Conservation (phyloP, 2,797 vertebrate genomes). For the Cyprinella venusta region DNA sequence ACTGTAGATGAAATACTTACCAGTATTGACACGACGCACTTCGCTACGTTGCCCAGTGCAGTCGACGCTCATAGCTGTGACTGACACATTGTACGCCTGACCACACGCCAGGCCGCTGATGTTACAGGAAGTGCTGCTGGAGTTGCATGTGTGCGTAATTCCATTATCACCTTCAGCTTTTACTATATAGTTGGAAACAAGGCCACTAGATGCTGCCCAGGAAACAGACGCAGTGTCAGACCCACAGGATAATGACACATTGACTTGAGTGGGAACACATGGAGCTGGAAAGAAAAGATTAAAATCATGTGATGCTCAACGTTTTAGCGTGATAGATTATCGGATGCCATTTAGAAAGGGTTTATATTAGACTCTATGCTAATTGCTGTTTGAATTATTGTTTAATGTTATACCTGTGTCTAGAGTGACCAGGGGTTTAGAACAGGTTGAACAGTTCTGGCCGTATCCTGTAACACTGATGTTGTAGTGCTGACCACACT, state of each 20-base stretch:
- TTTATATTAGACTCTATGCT: background rate
- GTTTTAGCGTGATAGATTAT: background rate
- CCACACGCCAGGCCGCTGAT: constrained; percentile 72
- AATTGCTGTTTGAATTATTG: background rate
- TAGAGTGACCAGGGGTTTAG: constrained; percentile 53
- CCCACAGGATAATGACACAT: constrained; percentile 63
- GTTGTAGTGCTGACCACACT: constrained; percentile 70
- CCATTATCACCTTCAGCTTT: constrained; percentile 63
- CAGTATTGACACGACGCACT: constrained; percentile 61
- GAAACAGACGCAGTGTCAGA: constrained; percentile 68
- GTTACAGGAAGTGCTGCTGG: constrained; percentile 69
- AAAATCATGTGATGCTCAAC: background rate
- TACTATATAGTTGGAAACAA: constrained; percentile 65
- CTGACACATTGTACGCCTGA: constrained; percentile 70
- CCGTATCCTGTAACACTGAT: constrained; percentile 70
- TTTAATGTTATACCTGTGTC: constrained; percentile 66
- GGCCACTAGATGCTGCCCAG: constrained; percentile 73
- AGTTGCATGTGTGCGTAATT: constrained; percentile 67
- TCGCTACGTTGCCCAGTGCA: constrained; percentile 70
- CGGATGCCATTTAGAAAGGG: background rate
- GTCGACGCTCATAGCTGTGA: constrained; percentile 61
- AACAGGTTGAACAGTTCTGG: constrained; percentile 62
- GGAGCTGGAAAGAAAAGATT: constrained; percentile 66
- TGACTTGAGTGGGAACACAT: constrained; percentile 70
- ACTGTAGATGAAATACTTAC: constrained; percentile 50